Conservation (phyloP, 2,888 invertebrate species). For the Rhingia rostrata region DNA sequence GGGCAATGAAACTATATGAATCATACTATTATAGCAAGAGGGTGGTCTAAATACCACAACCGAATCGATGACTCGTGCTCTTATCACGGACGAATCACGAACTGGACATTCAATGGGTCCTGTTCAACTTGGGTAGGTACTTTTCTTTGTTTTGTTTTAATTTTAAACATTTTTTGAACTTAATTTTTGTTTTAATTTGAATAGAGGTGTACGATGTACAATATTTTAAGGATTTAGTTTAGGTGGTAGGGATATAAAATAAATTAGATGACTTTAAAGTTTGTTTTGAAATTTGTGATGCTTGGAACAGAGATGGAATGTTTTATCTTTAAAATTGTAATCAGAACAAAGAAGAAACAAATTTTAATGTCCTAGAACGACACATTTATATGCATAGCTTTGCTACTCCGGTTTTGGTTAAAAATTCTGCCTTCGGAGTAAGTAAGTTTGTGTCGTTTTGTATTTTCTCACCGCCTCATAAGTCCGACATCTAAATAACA, state of each 20-base stretch:
- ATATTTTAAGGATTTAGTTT: not conserved
- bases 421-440: no score
- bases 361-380: no score
- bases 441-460: no score
- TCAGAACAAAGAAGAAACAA: no score
- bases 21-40: conserved; percentile 89
- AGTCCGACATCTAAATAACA: no score
- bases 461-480: no score
- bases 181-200: conserved; percentile 20
- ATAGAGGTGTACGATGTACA: conserved; percentile 17
- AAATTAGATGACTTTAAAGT: conserved; percentile 2
- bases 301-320: conserved; percentile 6
- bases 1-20: conserved; percentile 69
- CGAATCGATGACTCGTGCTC: conserved; percentile 97
- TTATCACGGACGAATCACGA: conserved; percentile 96
- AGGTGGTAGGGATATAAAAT: conserved; percentile 19
- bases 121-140: conserved; percentile 96
- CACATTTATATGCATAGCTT: no score
- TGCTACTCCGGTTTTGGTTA: no score
- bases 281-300: conserved; percentile 43
- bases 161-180: conserved; percentile 33
- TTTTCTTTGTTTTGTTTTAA: conserved; percentile 63
- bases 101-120: conserved; percentile 92
- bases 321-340: not conserved
- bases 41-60: conserved; percentile 93